Base-by-base conservation (phyloP, 2,888 invertebrate species). In the Gortyna flavago region DNA sequence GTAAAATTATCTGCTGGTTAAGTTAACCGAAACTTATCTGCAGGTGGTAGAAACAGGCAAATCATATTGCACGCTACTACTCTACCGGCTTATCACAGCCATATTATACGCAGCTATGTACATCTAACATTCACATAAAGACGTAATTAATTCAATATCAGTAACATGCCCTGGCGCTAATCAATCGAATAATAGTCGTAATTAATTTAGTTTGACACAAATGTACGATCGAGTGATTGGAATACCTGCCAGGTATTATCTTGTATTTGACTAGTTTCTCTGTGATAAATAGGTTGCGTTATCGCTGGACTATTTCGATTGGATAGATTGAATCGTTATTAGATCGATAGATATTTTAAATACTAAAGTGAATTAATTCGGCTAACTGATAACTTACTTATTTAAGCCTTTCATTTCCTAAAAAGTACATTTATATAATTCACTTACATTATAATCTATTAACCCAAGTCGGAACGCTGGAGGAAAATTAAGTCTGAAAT, bases 191-290 rank as follows among this genome's bases (percentile, higher is more conserved):
- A 94, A 94, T 94, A 90, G 90, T 89, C 87, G 89, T 93, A 94
- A 95, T 95, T 95, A 95, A 94, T 95, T 95, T 89, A 86, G 91
- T 93, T 93, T 91, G 93, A 93, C 92, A 89, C 86, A 87, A 89
- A 90, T 84, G 74, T 90, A 88, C 89, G 88, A 80, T 85, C 79
- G 81, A 85, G 84, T 85, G 84, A 81, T 72, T 64, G 80, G 69
- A 81, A 81, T 86, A 89, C 86, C 86, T 82, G 87, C 66, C 68
- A 61, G 75, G 72, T 84, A 78, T 86, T 87, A 84, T 89, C 81
- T 84, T 72, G 79, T 78, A 78, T 84, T 87, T 84, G 80, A 74
- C 62, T 79, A 72, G 80, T 57, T 59, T 65, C 57, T 35, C 29
- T 4, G 64, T 86, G 81, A 84, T 76, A 75, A 75, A 86, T 86